Evolutionary conservation across 2,797 vertebrate genomes (phyloP), one percentile per base, ranked within the genome.

Genomic region (Heliangelus exortis): DNA sequence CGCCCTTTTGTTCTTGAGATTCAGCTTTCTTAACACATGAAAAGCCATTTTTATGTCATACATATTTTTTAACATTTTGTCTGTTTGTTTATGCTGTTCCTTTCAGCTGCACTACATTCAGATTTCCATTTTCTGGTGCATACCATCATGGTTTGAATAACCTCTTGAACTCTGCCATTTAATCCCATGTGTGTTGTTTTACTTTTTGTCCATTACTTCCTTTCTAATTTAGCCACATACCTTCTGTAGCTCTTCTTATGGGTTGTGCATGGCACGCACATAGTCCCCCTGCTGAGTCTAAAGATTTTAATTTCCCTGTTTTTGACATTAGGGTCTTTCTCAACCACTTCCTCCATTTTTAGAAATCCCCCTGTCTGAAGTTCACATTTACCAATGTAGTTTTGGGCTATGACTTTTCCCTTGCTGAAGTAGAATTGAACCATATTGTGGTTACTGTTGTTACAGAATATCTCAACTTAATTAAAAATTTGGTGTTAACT

Each of bases 231-330:
- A 34, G 16, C 63, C 77, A 63, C 86, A 71, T 89, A 89, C 34
- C 16, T 92, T 63, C 81, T 21, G 36, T 7, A 55, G 66, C 79
- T 78, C 22, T 55, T 88, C 91, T 58, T 90, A 62, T 26, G 58
- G 15, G 11, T 6, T 54, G 39, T 84, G 39, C 71, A 80, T 87
- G 34, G 71, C 53, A 34, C 47, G 74, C 4, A 47, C 62, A 81
- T 34, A 5, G 59, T 68, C 80, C 78, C 55, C 85, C 93, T 90
- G 93, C 88, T 96, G 94, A 90, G 77, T 89, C 77, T 50, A 34
- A 89, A 33, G 31, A 84, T 93, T 63, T 79, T 61, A 87, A 82
- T 93, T 96, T 90, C 94, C 88, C 36, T 36, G 47, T 57, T 90
- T 85, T 59, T n/a, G 23, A 59, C 63, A 73, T 54, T 69, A 89